Conservation (phyloP, 2,888 invertebrate genomes). For the Brachynemurus nebulosus region DNA sequence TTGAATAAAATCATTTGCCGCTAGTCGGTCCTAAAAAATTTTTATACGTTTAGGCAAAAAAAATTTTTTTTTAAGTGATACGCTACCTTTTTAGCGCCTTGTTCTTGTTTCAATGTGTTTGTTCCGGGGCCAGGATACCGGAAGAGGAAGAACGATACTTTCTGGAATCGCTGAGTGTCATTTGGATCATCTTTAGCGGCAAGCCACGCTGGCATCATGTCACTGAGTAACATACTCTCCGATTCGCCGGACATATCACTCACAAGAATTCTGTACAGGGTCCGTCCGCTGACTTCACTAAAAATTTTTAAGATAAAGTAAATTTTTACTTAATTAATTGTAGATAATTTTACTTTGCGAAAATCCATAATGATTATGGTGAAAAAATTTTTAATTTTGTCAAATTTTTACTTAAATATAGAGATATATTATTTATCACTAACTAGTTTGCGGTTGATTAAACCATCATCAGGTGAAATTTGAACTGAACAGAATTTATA, state of each 20-base stretch:
- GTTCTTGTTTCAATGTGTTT: constrained; percentile 48
- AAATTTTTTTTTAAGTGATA: constrained; percentile 1
- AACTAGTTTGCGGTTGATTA: too few species aligned
- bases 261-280: constrained; percentile 76
- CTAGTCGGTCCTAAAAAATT: constrained; percentile 76
- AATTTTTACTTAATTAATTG: constrained; percentile 7
- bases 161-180: constrained; percentile 87
- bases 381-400: too few species aligned
- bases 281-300: constrained; percentile 92
- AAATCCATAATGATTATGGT: too few species aligned
- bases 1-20: constrained; percentile 98
- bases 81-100: constrained; percentile 64
- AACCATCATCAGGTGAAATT: too few species aligned
- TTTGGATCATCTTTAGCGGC: constrained; percentile 88
- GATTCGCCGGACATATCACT: constrained; percentile 91
- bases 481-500: too few species aligned
- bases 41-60: constrained; percentile 6
- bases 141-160: constrained; percentile 91
- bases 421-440: too few species aligned
- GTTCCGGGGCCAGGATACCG: constrained; percentile 72
- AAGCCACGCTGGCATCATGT: constrained; percentile 93
- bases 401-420: too few species aligned
- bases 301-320: constrained; percentile 15
- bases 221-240: constrained; percentile 79
- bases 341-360: not conserved